Evolutionary conservation across 2,797 vertebrate genomes (phyloP).

Genomic region (Melanogrammus aeglefinus): DNA sequence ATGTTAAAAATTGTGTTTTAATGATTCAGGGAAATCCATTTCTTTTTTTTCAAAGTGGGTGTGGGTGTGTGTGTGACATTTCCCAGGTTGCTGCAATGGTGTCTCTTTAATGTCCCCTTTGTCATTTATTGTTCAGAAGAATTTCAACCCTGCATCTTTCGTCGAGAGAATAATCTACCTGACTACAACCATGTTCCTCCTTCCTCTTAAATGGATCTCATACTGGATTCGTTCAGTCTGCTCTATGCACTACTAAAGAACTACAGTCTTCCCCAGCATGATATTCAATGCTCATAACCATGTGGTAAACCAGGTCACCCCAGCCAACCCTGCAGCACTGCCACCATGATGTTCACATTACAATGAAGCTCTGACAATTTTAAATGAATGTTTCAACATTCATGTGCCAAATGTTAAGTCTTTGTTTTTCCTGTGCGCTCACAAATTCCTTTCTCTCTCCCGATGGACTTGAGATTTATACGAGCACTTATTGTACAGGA

Average conservation of each 20-base stretch:
- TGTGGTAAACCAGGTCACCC: neutral
- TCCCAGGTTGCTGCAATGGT: no score
- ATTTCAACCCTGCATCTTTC: no score
- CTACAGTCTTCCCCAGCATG: neutral
- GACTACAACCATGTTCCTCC: neutral
- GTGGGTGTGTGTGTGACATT: no score
- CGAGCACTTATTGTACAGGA: neutral
- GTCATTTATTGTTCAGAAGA: no score
- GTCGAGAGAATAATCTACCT: neutral
- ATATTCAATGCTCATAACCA: neutral
- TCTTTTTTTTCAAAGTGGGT: no score
- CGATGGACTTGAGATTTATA: neutral
- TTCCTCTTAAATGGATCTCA: neutral
- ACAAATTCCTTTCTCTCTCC: neutral
- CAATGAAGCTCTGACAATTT: neutral
- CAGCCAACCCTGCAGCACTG: neutral
- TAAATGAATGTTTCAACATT: no score
- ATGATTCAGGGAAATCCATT: no score
- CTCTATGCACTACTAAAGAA: neutral
- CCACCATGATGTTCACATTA: no score
- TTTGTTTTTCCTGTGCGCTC: neutral
- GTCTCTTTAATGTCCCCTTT: no score
- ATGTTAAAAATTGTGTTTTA: no score
- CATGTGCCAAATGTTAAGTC: no score
- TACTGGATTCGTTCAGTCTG: neutral